Base-by-base conservation (phyloP, 2,797 vertebrate genomes). In the Stomatorhinus walkeri region DNA sequence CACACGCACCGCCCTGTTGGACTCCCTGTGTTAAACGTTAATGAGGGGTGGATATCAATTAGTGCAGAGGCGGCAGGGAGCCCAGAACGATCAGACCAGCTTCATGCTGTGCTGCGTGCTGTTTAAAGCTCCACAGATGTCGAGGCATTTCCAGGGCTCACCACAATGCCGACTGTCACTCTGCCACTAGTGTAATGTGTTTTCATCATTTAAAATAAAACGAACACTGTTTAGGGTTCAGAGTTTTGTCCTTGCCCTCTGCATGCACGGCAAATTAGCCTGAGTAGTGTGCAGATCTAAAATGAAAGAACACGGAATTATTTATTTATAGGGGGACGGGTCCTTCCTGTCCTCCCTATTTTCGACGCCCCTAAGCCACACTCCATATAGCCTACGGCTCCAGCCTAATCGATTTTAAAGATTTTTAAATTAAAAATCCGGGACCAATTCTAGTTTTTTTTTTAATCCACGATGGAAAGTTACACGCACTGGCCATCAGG, bases 1-100 rank as follows among this genome's bases (percentile, higher is more conserved):
- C 32, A 36, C 32, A 76, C 83, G 90, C 0, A 68, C 54, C 87
- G 88, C 89, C 12, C 22, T 43, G 10, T 81, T 40, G 59, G 28
- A 89, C 86, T 76, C 14, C 83, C 56, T 46, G 22, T 54, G 28
- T 85, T 85, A 87, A 81, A 68, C 84, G 48, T 10, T 79, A 51
- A 79, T 22, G 3, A 4, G 28, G 22, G 28, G 4, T 14, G 22
- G 54, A 52, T 24, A 46, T n/a, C n/a, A 51, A 24, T 46, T 7
- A 24, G 4, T 19, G 76, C 14, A 43, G 46, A 9, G 79, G 19
- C 56, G 7, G 79, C 32, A 43, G 79, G 79, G 22, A n/a, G 46
- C 19, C 43, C 19, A 19, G 22, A 2, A 24, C 4, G 24, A 32
- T 10, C 24, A 68, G 61, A 32, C 9, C 61, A 32, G 24, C 24